Percentiles rank a stretch among this genome's conserved stretches.
These are phyloP conservation scores for Microcebus tavaratra DNA, from an alignment of 2,113 vertebrate species.

Conservation along the genomic window DNA sequence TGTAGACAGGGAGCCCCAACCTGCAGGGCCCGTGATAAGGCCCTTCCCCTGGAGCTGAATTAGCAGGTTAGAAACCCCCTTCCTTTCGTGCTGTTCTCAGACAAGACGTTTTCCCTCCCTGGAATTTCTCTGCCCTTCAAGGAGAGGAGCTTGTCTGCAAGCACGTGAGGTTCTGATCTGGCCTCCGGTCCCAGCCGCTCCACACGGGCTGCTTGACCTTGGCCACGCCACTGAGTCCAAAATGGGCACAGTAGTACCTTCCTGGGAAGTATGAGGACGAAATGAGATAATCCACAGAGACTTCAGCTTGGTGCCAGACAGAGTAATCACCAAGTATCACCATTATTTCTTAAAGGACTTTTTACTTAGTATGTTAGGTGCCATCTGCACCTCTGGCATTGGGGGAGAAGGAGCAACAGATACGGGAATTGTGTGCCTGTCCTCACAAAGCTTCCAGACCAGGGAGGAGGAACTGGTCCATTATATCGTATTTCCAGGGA, in stretches of 20 bases:
- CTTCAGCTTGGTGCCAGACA: background rate
- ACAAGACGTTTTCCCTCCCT: background rate
- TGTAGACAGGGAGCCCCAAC: rapidly evolving
- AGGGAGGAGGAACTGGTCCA: background rate
- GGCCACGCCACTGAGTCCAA: background rate
- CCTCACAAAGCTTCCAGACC: background rate
- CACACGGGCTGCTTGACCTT: background rate
- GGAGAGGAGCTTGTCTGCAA: background rate
- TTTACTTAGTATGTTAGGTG: background rate
- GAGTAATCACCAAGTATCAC: no score
- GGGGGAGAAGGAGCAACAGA: background rate
- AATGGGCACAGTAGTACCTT: background rate
- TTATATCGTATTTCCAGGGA: background rate
- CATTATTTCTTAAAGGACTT: background rate
- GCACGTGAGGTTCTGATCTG: background rate
- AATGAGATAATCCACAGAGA: background rate
- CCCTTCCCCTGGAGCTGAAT: no score
- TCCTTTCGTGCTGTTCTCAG: rapidly evolving
- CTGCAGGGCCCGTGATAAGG: background rate
- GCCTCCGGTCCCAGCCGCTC: background rate
- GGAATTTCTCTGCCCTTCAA: background rate
- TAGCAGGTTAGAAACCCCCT: background rate
- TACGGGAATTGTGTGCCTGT: background rate
- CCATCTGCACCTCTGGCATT: background rate
- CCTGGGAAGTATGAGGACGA: background rate